Base-by-base conservation (phyloP, 2,113 vertebrate genomes). In the Elgaria multicarinata region DNA sequence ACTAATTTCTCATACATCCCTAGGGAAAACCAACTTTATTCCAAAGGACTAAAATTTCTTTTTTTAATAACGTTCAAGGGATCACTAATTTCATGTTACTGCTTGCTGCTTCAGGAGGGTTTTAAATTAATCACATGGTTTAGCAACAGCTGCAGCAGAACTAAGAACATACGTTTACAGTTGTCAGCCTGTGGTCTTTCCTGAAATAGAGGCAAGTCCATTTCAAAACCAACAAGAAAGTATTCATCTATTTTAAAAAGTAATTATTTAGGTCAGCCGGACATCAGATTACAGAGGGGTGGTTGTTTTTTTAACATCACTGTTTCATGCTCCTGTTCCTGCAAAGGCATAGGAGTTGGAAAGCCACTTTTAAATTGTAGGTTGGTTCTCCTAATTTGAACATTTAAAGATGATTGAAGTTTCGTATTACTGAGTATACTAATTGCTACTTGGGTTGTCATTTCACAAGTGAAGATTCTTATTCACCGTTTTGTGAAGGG, bases 1-100 rank as follows among this genome's bases (percentile, higher is more conserved):
- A 62, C 20, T 4, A 62, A 62, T 18, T 62, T 62, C 16, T 62
- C 58, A 62, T 62, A 22, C 58, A 62, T 62, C 58, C 58, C 58
- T 22, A 94, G 90, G 94, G 88, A 83, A 94, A 92, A 92, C 72
- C 69, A 91, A 81, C 90, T 91, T 93, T 92, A 90, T 93, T 94
- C 83, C 89, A 90, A 72, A 94, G 93, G 87, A 91, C 91, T 39
- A 62, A 62, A 62, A 10, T 91, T 92, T 91, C 75, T 79, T 83
- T 86, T n/a, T 88, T 93, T 93, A 92, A 91, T 92, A 86, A 91
- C 86, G 93, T 96, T 92, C 92, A 92, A 93, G 92, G 92, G 87
- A 95, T 96, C 91, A 58, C 83, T 92, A 85, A 92, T 92, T 93
- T 95, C 95, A 95, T 95, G 95, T 95, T 93, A 87, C 79, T 89